Conservation (phyloP, 2,113 vertebrate species). For the Merops nubicus region DNA sequence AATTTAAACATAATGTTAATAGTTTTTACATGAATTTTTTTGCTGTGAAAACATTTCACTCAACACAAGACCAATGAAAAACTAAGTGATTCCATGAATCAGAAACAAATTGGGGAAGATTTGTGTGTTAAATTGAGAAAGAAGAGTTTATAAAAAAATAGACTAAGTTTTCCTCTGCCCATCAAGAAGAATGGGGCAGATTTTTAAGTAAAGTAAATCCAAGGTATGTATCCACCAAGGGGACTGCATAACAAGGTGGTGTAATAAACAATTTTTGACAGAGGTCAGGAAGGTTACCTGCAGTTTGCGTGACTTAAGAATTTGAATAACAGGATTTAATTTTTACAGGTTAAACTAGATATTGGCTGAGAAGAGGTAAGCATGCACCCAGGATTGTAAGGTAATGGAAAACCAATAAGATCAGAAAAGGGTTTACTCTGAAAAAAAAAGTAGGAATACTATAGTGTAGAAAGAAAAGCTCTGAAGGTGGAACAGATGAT, state of each 20-base stretch:
- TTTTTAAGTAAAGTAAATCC: constrained; percentile 59
- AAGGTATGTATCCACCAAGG: constrained; percentile 27
- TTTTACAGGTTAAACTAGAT: constrained; percentile 27
- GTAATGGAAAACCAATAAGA: background rate
- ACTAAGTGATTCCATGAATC: background rate
- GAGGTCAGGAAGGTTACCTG: constrained; percentile 59
- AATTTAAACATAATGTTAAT: background rate
- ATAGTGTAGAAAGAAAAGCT: background rate
- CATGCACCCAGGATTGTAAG: background rate
- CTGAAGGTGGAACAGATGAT: background rate
- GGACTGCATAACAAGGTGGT: constrained; percentile 44
- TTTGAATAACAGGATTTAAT: constrained; percentile 52
- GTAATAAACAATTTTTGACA: constrained; percentile 73
- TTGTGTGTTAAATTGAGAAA: constrained; percentile 37
- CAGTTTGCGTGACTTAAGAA: constrained; percentile 40
- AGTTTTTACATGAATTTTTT: background rate
- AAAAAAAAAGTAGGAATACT: background rate
- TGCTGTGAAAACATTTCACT: background rate
- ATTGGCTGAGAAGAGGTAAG: background rate
- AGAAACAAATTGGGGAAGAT: background rate
- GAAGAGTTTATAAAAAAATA: constrained; percentile 53
- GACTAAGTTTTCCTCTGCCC: constrained; percentile 11
- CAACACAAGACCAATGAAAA: background rate
- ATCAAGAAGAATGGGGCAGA: constrained; percentile 5
- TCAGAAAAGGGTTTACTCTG: background rate